Evolutionary conservation across 2,113 vertebrate genomes (phyloP).

Genomic region (Apeltes quadracus): DNA sequence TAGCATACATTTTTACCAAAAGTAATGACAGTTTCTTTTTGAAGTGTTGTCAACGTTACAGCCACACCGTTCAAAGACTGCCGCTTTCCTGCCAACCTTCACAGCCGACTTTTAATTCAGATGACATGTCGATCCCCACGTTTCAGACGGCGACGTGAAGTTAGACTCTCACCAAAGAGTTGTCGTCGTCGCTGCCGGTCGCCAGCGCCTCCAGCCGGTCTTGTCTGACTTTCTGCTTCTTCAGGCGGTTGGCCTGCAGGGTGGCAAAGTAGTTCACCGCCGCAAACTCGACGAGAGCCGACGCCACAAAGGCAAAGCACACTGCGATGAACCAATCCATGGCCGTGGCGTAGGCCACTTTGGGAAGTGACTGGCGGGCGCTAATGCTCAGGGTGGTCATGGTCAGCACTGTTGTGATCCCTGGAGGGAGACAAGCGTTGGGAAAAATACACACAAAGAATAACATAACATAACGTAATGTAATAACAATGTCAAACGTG

Average conservation of each 20-base stretch:
- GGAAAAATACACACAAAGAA: slow-evolving; percentile 5
- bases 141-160: not conserved
- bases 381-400: slow-evolving; percentile 97
- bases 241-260: slow-evolving; percentile 82
- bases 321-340: slow-evolving; percentile 99
- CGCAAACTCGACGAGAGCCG: slow-evolving; percentile 93
- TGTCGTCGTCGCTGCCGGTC: slow-evolving; percentile 57
- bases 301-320: slow-evolving; percentile 95
- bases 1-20: not conserved
- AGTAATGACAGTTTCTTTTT: not conserved
- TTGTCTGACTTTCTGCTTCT: slow-evolving; percentile 78
- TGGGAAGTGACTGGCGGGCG: slow-evolving; percentile 92
- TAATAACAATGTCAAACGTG: not conserved
- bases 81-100: not conserved
- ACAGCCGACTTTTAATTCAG: not conserved
- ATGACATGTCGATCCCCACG: not conserved
- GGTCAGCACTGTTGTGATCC: slow-evolving; percentile 94
- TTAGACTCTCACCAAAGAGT: slow-evolving; percentile 82
- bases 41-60: not conserved
- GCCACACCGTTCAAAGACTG: too few species aligned
- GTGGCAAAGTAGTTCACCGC: slow-evolving; percentile 96
- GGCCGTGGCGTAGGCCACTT: slow-evolving; percentile 93
- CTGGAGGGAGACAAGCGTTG: slow-evolving; percentile 68
- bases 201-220: slow-evolving; percentile 79
- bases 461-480: too few species aligned